Conservation (phyloP, 2,888 invertebrate species). For the Hirudinaria manillensis region DNA sequence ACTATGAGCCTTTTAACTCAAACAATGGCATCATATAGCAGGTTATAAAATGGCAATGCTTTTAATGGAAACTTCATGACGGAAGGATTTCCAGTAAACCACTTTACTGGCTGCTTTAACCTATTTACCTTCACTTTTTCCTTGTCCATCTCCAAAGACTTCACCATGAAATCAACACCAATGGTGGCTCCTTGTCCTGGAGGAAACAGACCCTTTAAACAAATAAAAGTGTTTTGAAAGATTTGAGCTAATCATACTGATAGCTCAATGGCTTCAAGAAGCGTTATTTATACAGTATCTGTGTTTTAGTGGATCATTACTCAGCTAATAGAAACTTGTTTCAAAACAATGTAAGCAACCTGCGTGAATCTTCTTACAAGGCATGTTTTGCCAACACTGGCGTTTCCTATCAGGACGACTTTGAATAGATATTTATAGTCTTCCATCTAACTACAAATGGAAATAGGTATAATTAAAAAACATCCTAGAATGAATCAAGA, state of each 20-base stretch:
- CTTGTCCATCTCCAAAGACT: slow-evolving; percentile 84
- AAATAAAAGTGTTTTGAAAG: background rate
- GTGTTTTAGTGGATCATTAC: no score
- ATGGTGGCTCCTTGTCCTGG: slow-evolving; percentile 97
- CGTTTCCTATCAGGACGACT: slow-evolving; percentile 95
- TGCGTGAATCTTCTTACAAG: slow-evolving; percentile 92
- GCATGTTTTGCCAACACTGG: slow-evolving; percentile 96
- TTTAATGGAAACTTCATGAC: no score
- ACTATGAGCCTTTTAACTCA: no score
- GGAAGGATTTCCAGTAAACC: no score
- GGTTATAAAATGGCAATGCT: no score
- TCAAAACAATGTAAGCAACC: slow-evolving; percentile 48
- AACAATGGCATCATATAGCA: no score
- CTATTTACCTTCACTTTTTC: slow-evolving; percentile 56
- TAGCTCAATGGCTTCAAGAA: no score
- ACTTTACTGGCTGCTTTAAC: no score
- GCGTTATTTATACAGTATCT: no score
- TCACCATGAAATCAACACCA: slow-evolving; percentile 98
- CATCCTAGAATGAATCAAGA: no score
- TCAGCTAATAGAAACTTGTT: background rate
- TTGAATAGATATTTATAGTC: slow-evolving; percentile 98
- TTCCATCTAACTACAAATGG: slow-evolving; percentile 65
- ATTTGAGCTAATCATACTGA: no score
- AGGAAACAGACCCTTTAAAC: slow-evolving; percentile 76
- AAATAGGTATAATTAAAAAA: no score